phyloP scores from a whole-genome alignment of 2,797 vertebrate genomes.

The Margarornis squamiger region DNA sequence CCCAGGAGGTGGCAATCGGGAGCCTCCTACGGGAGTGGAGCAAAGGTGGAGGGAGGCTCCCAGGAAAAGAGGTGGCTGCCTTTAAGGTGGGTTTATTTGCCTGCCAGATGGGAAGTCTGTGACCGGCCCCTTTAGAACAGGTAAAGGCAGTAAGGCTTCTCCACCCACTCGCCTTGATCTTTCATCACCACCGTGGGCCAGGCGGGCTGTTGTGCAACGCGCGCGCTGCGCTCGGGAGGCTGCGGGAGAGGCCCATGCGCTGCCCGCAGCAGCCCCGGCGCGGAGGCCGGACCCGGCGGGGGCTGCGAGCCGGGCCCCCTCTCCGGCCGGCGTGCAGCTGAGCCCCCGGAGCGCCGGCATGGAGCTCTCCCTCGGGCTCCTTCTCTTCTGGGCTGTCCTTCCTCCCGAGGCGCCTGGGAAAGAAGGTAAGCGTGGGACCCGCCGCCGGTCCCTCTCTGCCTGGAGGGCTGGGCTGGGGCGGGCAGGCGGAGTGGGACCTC shows the following conservation, averaged over 20 bases:
- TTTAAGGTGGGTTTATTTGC: slow-evolving; percentile 73
- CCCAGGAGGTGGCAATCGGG: slow-evolving; percentile 58
- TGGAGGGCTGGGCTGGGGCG: not conserved
- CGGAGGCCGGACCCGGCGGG: slow-evolving; percentile 12
- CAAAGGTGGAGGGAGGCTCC: slow-evolving; percentile 58
- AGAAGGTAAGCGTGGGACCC: slow-evolving; percentile 71
- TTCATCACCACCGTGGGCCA: slow-evolving; percentile 69
- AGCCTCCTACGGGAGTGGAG: slow-evolving; percentile 20
- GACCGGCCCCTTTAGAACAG: slow-evolving; percentile 71
- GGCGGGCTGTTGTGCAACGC: slow-evolving; percentile 66
- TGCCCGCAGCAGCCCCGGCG: not conserved
- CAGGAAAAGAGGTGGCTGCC: slow-evolving; percentile 58
- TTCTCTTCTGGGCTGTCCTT: slow-evolving; percentile 56
- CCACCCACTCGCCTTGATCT: slow-evolving; percentile 68
- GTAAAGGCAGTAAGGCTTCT: slow-evolving; percentile 65
- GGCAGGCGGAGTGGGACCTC: not conserved
- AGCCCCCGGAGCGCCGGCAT: not conserved
- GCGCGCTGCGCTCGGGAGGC: slow-evolving; percentile 21
- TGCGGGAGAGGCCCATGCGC: slow-evolving; percentile 28
- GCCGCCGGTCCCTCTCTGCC: not conserved
- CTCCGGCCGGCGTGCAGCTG: slow-evolving; percentile 11
- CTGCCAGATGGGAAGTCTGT: slow-evolving; percentile 71
- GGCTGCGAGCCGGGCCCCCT: not conserved
- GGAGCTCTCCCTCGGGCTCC: not conserved
- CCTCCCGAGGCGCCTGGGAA: slow-evolving; percentile 41